These are phyloP conservation scores for Notospermus geniculatus DNA, from an alignment of 1,140 invertebrate genomes.

Conservation along the genomic window DNA sequence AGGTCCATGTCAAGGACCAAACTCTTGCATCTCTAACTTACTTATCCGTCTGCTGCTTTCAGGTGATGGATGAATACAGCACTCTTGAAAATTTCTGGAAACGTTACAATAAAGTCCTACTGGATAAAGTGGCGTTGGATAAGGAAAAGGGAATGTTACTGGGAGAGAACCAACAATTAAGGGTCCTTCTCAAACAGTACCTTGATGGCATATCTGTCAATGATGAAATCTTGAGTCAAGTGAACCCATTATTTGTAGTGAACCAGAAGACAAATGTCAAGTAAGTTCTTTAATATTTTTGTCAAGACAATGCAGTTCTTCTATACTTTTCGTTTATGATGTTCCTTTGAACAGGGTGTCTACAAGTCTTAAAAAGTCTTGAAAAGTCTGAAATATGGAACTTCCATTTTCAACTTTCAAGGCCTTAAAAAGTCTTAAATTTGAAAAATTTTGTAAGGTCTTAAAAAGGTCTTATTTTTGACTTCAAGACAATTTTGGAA, in stretches of 20 bases:
- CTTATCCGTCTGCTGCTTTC: slow-evolving; percentile 9
- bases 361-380: no score
- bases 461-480: no score
- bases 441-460: no score
- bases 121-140: slow-evolving; percentile 53
- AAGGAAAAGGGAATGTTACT: slow-evolving; percentile 50
- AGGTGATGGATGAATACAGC: slow-evolving; percentile 52
- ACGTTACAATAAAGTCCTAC: slow-evolving; percentile 54
- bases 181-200: slow-evolving; percentile 55
- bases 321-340: no score
- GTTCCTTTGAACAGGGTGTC: no score
- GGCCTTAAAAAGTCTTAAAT: no score
- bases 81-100: slow-evolving; percentile 57
- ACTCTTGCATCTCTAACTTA: no score
- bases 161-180: slow-evolving; percentile 51
- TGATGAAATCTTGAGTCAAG: slow-evolving; percentile 52
- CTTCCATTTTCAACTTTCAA: no score
- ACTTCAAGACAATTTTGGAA: no score
- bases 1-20: no score
- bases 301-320: no score
- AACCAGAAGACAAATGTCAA: slow-evolving; percentile 53
- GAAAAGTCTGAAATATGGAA: no score
- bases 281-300: slow-evolving; percentile 31
- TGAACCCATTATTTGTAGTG: slow-evolving; percentile 55
- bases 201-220: slow-evolving; percentile 57